Evolutionary conservation across 2,888 invertebrate genomes (phyloP).

Genomic region (Latheticus oryzae): DNA sequence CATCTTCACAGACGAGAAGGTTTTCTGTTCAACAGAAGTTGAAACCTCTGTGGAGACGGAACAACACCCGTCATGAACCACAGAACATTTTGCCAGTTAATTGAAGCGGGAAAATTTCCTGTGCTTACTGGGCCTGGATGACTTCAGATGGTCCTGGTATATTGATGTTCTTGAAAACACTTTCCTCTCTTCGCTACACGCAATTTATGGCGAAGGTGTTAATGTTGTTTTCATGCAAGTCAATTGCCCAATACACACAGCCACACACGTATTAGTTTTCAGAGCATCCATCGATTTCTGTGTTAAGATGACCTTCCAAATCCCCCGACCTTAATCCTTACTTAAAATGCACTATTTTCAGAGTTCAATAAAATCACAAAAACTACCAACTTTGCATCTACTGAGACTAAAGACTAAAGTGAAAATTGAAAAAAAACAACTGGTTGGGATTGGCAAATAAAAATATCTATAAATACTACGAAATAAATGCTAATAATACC

Average conservation of each 20-base stretch:
- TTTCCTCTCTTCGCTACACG: background rate
- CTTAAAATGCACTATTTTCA: no score
- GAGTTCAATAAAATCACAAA: no score
- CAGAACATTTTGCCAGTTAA: background rate
- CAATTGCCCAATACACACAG: constrained; percentile 6
- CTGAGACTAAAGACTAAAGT: no score
- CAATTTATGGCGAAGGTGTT: constrained; percentile 2
- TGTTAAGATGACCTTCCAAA: constrained; percentile 7
- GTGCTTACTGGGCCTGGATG: background rate
- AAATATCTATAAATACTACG: no score
- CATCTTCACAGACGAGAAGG: background rate
- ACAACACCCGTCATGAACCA: background rate
- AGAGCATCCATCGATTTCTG: background rate
- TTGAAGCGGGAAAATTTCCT: background rate
- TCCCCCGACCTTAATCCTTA: constrained; percentile 17
- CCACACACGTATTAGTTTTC: constrained; percentile 1
- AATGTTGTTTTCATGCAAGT: constrained; percentile 7
- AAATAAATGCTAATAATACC: no score
- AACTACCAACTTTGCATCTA: no score
- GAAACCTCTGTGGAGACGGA: background rate
- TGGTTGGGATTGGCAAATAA: no score
- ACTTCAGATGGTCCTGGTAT: background rate
- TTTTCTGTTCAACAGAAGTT: no score
- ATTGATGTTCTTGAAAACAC: background rate
- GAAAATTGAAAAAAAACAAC: no score